Evolutionary conservation across 1,140 invertebrate genomes (phyloP), one percentile per base, ranked within the genome.

Genomic region (Phocides pigmalion): DNA sequence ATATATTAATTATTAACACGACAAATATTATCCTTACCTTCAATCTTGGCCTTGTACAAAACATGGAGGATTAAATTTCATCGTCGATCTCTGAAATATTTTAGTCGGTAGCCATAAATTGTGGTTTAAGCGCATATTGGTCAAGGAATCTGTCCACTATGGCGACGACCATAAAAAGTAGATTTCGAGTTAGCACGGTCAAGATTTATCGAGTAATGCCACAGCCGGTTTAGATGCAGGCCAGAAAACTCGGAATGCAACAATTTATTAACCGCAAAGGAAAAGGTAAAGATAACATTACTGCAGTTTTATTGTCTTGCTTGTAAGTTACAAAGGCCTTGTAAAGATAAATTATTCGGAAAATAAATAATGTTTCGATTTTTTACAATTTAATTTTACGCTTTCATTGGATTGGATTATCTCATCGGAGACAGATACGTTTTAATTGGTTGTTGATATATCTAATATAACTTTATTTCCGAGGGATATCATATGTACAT

Each of bases 1-100:
- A 28, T 28, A 8, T 28, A 28, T 28, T 28, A 28, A 28, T 28
- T 28, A 28, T 28, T 28, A 28, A 28, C 25, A 28, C 6, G 25
- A 4, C 2, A 28, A 28, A 8, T 28, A 28, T 28, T 28, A 28
- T 4, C 9, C 1, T 28, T 28, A 28, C 25, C 25, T 28, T 28
- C 2, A 28, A 28, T 8, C n/a, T 1, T 28, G 95, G 94, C 72
- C 92, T 93, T 84, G 93, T 53, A 84, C 25, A 65, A 71, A 91
- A 68, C 64, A 54, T 20, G 12, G 41, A 56, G 44, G 46, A 46
- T 56, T 49, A 54, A 64, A 62, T 51, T 66, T 47, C 53, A 66
- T 61, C 35, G 66, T 74, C 78, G 70, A 77, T 77, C 71, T 71
- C 77, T 78, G 77, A 75, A 75, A 74, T 79, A 80, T 72, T 69